phyloP scores from a whole-genome alignment of 2,888 invertebrate genomes.

The Eledone cirrhosa region DNA sequence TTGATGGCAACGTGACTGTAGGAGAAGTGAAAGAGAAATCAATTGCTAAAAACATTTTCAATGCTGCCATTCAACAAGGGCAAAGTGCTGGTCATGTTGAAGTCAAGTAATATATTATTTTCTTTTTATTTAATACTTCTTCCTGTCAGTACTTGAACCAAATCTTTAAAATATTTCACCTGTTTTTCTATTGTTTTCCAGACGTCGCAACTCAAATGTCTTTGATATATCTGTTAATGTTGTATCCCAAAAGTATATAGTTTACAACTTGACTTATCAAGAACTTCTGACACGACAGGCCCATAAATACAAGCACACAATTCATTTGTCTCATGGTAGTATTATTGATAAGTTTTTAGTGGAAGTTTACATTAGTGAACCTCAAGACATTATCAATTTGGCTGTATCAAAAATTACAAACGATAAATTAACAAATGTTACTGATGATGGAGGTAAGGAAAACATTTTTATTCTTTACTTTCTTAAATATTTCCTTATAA shows the following conservation, averaged over 20 bases:
- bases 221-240: conserved; percentile 72
- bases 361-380: conserved; percentile 35
- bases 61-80: conserved; percentile 52
- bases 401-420: not conserved
- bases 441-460: too few relatives aligned
- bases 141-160: too few relatives aligned
- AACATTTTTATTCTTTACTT: too few relatives aligned
- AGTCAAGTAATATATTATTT: too few relatives aligned
- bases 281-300: conserved; percentile 74
- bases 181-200: too few relatives aligned
- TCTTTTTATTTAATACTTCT: too few relatives aligned
- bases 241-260: conserved; percentile 72
- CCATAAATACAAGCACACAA: conserved; percentile 75
- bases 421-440: too few relatives aligned
- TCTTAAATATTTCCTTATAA: too few relatives aligned
- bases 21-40: conserved; percentile 57
- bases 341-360: conserved; percentile 67
- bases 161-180: too few relatives aligned
- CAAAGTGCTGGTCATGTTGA: conserved; percentile 56
- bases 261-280: conserved; percentile 78
- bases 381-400: conserved; percentile 38
- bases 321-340: conserved; percentile 76
- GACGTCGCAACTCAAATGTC: conserved; percentile 37
- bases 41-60: conserved; percentile 55
- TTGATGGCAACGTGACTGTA: conserved; percentile 49